phyloP scores from a whole-genome alignment of 2,797 vertebrate genomes.

The Choloepus didactylus region DNA sequence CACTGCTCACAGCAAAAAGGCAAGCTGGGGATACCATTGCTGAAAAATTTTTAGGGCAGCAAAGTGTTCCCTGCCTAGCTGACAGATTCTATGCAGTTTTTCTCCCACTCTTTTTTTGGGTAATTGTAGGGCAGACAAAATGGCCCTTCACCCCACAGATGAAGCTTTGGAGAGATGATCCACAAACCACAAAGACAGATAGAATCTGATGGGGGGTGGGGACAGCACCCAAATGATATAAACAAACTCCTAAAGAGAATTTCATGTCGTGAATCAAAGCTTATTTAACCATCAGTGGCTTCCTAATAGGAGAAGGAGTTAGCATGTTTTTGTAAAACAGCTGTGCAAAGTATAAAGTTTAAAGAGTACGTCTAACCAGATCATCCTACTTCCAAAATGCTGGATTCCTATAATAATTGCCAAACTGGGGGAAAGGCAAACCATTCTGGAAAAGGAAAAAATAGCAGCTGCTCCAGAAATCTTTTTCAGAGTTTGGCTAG shows the following conservation, averaged over 20 bases:
- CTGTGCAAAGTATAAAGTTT: slow-evolving; percentile 33
- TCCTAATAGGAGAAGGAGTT: background rate
- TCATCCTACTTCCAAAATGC: slow-evolving; percentile 44
- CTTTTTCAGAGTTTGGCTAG: slow-evolving; percentile 65
- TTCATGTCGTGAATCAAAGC: background rate
- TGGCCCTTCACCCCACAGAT: background rate
- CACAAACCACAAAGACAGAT: background rate
- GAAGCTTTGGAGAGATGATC: slow-evolving; percentile 20
- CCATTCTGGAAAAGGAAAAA: slow-evolving; percentile 64
- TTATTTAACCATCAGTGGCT: background rate
- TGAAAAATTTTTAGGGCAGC: slow-evolving; percentile 56
- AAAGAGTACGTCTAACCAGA: background rate
- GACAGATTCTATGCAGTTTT: background rate
- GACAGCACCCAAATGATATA: background rate
- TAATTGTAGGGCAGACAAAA: slow-evolving; percentile 30
- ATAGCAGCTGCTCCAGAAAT: slow-evolving; percentile 69
- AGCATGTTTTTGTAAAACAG: background rate
- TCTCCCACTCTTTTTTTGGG: background rate
- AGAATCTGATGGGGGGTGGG: background rate
- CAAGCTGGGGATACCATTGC: slow-evolving; percentile 19
- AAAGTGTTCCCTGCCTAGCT: slow-evolving; percentile 57
- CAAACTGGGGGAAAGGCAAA: slow-evolving; percentile 68
- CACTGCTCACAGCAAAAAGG: slow-evolving; percentile 21
- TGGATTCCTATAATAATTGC: background rate
- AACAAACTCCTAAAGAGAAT: background rate